Base-by-base conservation (phyloP, 2,888 invertebrate genomes). In the Eupithecia dodoneata region DNA sequence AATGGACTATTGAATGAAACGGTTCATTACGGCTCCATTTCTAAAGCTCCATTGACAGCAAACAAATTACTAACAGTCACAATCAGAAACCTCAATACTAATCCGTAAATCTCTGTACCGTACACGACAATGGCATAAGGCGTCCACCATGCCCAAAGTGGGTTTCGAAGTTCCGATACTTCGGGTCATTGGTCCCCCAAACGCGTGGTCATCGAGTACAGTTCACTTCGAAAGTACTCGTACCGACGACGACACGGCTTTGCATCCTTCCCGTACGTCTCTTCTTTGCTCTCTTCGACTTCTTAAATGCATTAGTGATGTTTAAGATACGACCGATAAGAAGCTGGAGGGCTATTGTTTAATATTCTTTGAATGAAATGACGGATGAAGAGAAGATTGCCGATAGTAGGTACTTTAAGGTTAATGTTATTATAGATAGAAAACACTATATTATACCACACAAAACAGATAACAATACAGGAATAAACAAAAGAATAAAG, bases 101-200 rank as follows among this genome's bases (percentile, higher is more conserved):
- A 76, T 74, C 74, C 75, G 76, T 71, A 66, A 67, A 73, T 75
- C 74, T 72, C 44, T 15, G 67, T 75, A 75, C 74, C 59, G 30
- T 63, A 63, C 63, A 81, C 78, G 75, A 77, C 79, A 78, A 82
- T 82, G 78, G 80, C 77, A 78, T 76, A 76, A 84, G 82, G 76
- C 81, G 76, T 80, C 81, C 30, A 30, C 81, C 80, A 78, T 81
- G 78, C 78, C 77, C 74, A 79, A 82, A 82, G 81, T 82, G 83
- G 83, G 83, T 83, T 81, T 83, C 87, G 83, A 87, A 83, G 83
- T 83, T 81, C 83, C 87, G 83, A 87, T 83, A 66, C 66, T 76
- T 80, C 84, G 83, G 92, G 92, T 93, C 92, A 91, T 86, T 84
- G 92, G 84, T 88, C 91, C 88, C 88, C 92, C 91, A 93, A 92